Conservation (phyloP, 2,797 vertebrate species). For the Anguilla obscura region DNA sequence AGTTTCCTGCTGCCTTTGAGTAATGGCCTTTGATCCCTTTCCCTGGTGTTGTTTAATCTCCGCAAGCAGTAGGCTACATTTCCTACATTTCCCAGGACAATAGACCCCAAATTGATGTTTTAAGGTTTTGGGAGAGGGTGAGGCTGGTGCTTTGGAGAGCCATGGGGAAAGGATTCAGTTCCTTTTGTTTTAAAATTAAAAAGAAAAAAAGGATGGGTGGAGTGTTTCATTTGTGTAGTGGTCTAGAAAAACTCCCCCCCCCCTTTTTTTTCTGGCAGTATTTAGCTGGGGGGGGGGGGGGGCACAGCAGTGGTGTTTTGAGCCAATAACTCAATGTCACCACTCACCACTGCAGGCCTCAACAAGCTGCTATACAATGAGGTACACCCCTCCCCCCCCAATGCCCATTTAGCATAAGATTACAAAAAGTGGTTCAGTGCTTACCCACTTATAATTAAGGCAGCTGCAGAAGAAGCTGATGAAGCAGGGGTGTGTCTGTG, state of each 20-base stretch:
- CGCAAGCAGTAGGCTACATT: constrained; percentile 11
- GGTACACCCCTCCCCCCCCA: not conserved
- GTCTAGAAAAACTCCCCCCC: too few relatives aligned
- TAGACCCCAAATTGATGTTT: constrained; percentile 49
- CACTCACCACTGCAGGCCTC: constrained; percentile 1
- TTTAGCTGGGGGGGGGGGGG: not conserved
- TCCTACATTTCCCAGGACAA: constrained; percentile 43
- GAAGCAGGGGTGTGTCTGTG: not conserved
- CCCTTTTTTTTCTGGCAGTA: not conserved
- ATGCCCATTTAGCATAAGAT: not conserved
- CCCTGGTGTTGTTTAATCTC: constrained; percentile 40
- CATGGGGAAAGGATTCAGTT: constrained; percentile 9
- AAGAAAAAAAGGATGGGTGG: constrained; percentile 7
- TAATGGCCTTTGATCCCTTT: constrained; percentile 37
- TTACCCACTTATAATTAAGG: not conserved
- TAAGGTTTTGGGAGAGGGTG: constrained; percentile 24
- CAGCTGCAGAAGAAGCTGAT: not conserved
- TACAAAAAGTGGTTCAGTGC: not conserved
- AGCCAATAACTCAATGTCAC: constrained; percentile 7
- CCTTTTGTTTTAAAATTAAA: constrained; percentile 31
- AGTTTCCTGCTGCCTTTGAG: constrained; percentile 26
- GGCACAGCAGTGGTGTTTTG: not conserved
- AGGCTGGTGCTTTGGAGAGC: constrained; percentile 16
- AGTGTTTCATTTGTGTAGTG: not conserved
- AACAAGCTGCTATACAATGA: constrained; percentile 11